Evolutionary conservation across 1,140 invertebrate genomes (phyloP).

Genomic region (Mylabris phalerata): DNA sequence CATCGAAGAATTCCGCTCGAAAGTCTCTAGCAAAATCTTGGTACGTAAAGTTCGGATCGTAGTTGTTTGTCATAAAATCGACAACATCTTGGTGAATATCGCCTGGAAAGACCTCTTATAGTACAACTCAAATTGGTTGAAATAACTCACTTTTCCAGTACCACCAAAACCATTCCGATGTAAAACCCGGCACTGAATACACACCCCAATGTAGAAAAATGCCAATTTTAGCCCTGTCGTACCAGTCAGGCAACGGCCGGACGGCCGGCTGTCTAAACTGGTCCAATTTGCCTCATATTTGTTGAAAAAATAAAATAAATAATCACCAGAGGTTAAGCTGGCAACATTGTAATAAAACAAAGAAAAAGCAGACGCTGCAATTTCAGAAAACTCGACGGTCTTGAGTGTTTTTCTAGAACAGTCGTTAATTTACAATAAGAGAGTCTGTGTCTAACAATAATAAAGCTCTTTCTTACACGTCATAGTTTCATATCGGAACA

Average conservation of each 20-base stretch:
- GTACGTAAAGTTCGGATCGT: slow-evolving; percentile 74
- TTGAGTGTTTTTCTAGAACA: no score
- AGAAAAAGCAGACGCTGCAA: no score
- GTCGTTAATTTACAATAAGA: no score
- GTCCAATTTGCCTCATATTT: slow-evolving; percentile 64
- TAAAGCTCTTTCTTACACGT: no score
- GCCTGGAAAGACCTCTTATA: neutral
- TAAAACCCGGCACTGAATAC: slow-evolving; percentile 75
- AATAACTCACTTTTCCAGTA: slow-evolving; percentile 56
- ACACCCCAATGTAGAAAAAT: slow-evolving; percentile 91
- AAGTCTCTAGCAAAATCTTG: slow-evolving; percentile 80
- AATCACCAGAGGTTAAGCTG: no score
- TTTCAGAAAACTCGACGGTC: no score
- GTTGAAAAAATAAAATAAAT: no score
- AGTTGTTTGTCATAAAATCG: slow-evolving; percentile 69
- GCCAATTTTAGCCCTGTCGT: slow-evolving; percentile 81
- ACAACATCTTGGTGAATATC: slow-evolving; percentile 7
- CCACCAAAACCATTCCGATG: slow-evolving; percentile 79
- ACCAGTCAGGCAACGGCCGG: slow-evolving; percentile 77
- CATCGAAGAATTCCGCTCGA: slow-evolving; percentile 75
- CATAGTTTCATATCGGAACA: no score
- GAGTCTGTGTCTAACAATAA: no score
- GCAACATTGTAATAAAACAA: no score
- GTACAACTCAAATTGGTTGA: neutral
- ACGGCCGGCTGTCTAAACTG: slow-evolving; percentile 73